Percentiles rank a stretch among this genome's conserved stretches.
phyloP scores from a whole-genome alignment of 1,140 invertebrate species.

The Hylyphantes graminicola region DNA sequence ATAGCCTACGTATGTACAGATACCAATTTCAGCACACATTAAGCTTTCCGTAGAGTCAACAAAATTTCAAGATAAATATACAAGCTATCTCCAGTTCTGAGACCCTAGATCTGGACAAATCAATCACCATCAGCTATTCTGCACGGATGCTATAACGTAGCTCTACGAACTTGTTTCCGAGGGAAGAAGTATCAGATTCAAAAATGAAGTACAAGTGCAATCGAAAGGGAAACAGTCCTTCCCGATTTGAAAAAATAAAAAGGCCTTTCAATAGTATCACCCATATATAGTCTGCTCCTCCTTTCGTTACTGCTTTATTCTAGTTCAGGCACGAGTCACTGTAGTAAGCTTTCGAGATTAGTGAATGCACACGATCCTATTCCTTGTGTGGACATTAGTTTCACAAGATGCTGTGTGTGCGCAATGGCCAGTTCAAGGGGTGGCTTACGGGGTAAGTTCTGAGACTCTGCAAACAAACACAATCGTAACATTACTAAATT shows the following conservation, averaged over 20 bases:
- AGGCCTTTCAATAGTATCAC: background rate
- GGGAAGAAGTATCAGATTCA: constrained; percentile 51
- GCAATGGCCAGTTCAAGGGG: constrained; percentile 91
- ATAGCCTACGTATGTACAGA: constrained; percentile 45
- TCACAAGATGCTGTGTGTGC: constrained; percentile 88
- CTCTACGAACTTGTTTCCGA: constrained; percentile 54
- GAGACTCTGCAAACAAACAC: constrained; percentile 77
- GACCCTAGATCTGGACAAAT: background rate
- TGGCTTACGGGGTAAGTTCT: constrained; percentile 86
- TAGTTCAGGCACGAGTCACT: constrained; percentile 28
- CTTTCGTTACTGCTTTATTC: constrained; percentile 2
- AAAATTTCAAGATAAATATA: constrained; percentile 54
- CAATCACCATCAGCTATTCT: constrained; percentile 50
- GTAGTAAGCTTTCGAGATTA: constrained; percentile 67
- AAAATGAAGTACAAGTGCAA: constrained; percentile 56
- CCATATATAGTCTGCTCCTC: constrained; percentile 9
- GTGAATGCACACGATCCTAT: constrained; percentile 95
- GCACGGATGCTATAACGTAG: constrained; percentile 55
- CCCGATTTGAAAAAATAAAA: constrained; percentile 3
- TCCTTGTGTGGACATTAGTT: constrained; percentile 87
- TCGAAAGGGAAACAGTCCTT: constrained; percentile 26
- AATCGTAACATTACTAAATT: background rate
- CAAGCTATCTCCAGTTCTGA: constrained; percentile 21
- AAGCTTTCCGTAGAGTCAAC: constrained; percentile 38
- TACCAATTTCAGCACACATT: constrained; percentile 23